Evolutionary conservation across 2,888 invertebrate species (phyloP).

Genomic region (Drosophila aldrichi): DNA sequence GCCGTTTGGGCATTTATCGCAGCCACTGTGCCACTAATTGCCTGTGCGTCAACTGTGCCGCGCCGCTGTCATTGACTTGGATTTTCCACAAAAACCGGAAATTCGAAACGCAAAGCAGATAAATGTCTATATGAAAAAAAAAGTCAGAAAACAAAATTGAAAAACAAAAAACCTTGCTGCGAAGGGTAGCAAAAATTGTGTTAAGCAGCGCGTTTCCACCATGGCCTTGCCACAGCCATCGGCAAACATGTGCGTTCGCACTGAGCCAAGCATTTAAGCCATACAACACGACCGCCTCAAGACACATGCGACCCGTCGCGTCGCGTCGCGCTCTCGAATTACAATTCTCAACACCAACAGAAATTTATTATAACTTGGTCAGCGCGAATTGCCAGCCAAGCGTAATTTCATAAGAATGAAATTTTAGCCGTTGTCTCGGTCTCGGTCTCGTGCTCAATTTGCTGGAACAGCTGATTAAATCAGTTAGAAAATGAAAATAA

Average conservation of each 20-base stretch:
- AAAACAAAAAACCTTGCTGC: slow-evolving; percentile 16
- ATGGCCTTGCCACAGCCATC: slow-evolving; percentile 47
- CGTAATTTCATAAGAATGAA: slow-evolving; percentile 56
- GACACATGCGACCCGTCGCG: slow-evolving; percentile 56
- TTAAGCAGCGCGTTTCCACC: slow-evolving; percentile 35
- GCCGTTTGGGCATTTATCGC: slow-evolving; percentile 11
- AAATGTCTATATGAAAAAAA: not conserved
- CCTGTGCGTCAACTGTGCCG: slow-evolving; percentile 23
- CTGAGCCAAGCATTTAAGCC: slow-evolving; percentile 50
- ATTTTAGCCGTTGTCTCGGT: slow-evolving; percentile 24
- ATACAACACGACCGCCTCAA: slow-evolving; percentile 36
- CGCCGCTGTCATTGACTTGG: slow-evolving; percentile 47
- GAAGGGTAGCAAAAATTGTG: slow-evolving; percentile 45
- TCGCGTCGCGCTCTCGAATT: slow-evolving; percentile 27
- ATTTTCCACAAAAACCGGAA: slow-evolving; percentile 55
- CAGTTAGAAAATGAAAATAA: slow-evolving; percentile 14
- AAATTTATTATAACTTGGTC: slow-evolving; percentile 43
- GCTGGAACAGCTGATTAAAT: slow-evolving; percentile 57
- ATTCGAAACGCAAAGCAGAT: slow-evolving; percentile 38
- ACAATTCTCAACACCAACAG: slow-evolving; percentile 39
- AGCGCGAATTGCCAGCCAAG: slow-evolving; percentile 24
- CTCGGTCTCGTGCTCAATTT: slow-evolving; percentile 49
- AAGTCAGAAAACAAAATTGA: not conserved
- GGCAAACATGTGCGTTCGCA: slow-evolving; percentile 50
- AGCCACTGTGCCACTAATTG: slow-evolving; percentile 44